These are phyloP conservation scores for Pollenia amentaria DNA, from an alignment of 2,888 invertebrate genomes.

Conservation along the genomic window DNA sequence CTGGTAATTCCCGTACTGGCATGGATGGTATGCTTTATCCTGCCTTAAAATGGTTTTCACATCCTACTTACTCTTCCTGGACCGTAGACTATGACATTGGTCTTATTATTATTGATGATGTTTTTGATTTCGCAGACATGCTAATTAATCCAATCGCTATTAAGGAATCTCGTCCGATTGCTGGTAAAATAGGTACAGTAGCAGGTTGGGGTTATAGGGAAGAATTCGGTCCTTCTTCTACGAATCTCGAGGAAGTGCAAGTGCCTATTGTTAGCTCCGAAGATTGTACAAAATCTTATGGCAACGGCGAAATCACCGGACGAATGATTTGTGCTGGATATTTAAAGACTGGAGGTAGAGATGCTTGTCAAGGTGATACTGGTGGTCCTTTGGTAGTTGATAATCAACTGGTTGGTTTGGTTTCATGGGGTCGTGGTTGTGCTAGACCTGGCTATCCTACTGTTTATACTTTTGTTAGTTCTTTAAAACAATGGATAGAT, in stretches of 20 bases:
- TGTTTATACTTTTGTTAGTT: conserved; percentile 84
- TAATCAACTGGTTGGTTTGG: conserved; percentile 82
- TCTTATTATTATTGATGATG: conserved; percentile 85
- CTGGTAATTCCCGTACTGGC: conserved; percentile 78
- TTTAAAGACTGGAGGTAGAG: conserved; percentile 79
- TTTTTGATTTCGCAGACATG: conserved; percentile 83
- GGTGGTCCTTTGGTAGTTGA: conserved; percentile 82
- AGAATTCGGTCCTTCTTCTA: conserved; percentile 77
- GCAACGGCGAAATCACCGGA: conserved; percentile 75
- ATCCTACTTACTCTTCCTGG: conserved; percentile 76
- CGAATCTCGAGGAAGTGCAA: conserved; percentile 84
- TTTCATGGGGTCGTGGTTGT: conserved; percentile 85
- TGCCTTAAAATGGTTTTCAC: conserved; percentile 77
- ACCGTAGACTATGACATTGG: conserved; percentile 85
- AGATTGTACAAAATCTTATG: conserved; percentile 77
- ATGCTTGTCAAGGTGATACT: conserved; percentile 83
- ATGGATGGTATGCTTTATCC: conserved; percentile 79
- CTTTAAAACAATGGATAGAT: conserved; percentile 80
- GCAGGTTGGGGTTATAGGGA: conserved; percentile 82
- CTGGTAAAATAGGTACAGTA: conserved; percentile 76
- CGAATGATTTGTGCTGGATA: conserved; percentile 82
- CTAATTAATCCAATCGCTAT: conserved; percentile 83
- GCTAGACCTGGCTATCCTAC: conserved; percentile 84
- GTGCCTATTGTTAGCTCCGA: conserved; percentile 78
- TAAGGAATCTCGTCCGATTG: conserved; percentile 76